Percentiles rank a stretch among this genome's conserved stretches.
Evolutionary conservation across 2,797 vertebrate genomes (phyloP).

Genomic region (Silurus aristotelis): DNA sequence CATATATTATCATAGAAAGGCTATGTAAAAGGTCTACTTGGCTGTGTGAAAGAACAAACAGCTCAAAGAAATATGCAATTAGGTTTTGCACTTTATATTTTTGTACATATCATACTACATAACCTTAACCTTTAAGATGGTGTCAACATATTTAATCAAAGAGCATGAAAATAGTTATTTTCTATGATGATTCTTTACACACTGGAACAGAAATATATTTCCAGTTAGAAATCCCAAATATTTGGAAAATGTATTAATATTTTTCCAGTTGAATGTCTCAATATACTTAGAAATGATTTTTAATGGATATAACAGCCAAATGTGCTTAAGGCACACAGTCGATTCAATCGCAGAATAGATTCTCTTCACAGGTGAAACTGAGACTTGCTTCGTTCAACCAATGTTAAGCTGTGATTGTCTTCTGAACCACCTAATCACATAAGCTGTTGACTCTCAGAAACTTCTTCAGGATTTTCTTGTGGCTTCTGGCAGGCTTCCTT

Average conservation of each 20-base stretch:
- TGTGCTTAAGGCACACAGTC: too few species aligned
- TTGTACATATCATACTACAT: background rate
- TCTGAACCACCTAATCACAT: background rate
- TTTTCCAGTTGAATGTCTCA: background rate
- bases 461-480: background rate
- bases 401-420: background rate
- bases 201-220: background rate
- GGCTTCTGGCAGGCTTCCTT: background rate
- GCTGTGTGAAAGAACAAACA: background rate
- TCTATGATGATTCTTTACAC: background rate
- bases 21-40: background rate
- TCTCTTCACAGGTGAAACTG: slow-evolving; percentile 2
- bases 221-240: background rate
- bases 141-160: background rate
- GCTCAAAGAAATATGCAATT: background rate
- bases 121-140: background rate
- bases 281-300: too few species aligned
- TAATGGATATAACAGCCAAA: too few species aligned
- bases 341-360: too few species aligned
- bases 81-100: background rate
- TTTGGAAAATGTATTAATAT: background rate
- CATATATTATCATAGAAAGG: background rate
- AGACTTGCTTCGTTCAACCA: background rate
- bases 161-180: background rate
- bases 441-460: background rate